Evolutionary conservation across 2,888 invertebrate genomes (phyloP).

Genomic region (Perithous albicinctus): DNA sequence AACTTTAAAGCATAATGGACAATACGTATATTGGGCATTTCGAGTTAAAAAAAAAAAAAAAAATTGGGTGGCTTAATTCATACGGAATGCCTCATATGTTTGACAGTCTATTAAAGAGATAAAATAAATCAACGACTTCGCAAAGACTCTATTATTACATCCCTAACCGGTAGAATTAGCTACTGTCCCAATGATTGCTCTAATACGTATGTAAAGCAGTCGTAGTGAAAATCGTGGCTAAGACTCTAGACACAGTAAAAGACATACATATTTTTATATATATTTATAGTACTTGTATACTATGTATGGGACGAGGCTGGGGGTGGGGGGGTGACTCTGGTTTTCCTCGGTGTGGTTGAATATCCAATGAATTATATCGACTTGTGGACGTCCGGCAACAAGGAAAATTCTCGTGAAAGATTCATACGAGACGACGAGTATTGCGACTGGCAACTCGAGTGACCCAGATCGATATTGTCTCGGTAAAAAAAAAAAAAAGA

Average conservation of each 20-base stretch:
- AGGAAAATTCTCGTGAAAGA: conserved; percentile 52
- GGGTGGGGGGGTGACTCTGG: too few relatives aligned
- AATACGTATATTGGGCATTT: too few relatives aligned
- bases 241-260: neutral
- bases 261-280: neutral
- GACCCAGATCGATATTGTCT: conserved; percentile 57
- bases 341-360: conserved; percentile 18
- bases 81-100: neutral
- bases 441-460: conserved; percentile 44
- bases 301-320: neutral
- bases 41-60: too few relatives aligned
- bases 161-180: neutral
- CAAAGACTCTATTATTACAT: neutral
- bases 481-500: conserved; percentile 22
- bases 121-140: neutral
- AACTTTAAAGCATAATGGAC: too few relatives aligned
- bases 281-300: neutral
- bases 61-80: too few relatives aligned
- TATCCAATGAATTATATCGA: conserved; percentile 46
- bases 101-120: neutral
- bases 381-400: conserved; percentile 4
- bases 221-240: neutral
- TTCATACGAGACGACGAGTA: conserved; percentile 49
- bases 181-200: neutral
- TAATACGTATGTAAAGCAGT: neutral